These are phyloP conservation scores for Oncorhynchus kisutch DNA, from an alignment of 2,113 vertebrate species.

Conservation along the genomic window DNA sequence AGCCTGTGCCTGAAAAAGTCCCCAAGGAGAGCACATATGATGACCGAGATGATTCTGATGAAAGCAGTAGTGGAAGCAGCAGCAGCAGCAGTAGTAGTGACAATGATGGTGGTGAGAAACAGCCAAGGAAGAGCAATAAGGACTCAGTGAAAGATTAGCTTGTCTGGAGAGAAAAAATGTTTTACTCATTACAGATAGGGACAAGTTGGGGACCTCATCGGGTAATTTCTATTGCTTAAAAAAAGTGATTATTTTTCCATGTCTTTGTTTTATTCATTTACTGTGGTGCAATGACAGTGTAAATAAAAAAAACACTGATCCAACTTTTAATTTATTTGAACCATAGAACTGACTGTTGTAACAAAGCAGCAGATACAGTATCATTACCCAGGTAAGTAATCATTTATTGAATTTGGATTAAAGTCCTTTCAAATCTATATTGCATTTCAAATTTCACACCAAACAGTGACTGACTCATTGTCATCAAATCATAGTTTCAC, in stretches of 20 bases:
- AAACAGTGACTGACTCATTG: conserved; percentile 1
- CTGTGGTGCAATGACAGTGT: too few relatives aligned
- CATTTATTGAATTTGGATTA: not conserved
- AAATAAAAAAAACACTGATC: too few relatives aligned
- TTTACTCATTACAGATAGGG: not conserved
- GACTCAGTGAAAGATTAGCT: conserved; percentile 30
- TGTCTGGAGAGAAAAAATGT: not conserved
- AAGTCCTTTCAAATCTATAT: not conserved
- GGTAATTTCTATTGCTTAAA: conserved; percentile 33
- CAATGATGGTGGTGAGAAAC: conserved; percentile 17
- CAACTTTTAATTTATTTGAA: not conserved
- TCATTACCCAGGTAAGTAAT: not conserved
- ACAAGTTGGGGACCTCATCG: not conserved
- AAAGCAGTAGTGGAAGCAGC: conserved; percentile 1
- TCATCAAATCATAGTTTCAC: not conserved
- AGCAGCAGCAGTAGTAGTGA: conserved; percentile 29
- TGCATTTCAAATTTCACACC: not conserved
- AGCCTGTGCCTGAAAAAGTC: not conserved
- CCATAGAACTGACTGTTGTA: not conserved
- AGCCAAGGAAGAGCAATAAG: conserved; percentile 16
- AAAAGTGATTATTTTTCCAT: not conserved
- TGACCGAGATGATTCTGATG: conserved; percentile 38
- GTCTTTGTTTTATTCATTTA: not conserved
- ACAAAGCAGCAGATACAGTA: not conserved
- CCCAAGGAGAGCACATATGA: not conserved